phyloP scores from a whole-genome alignment of 2,797 vertebrate genomes.

The Rhinophrynus dorsalis region DNA sequence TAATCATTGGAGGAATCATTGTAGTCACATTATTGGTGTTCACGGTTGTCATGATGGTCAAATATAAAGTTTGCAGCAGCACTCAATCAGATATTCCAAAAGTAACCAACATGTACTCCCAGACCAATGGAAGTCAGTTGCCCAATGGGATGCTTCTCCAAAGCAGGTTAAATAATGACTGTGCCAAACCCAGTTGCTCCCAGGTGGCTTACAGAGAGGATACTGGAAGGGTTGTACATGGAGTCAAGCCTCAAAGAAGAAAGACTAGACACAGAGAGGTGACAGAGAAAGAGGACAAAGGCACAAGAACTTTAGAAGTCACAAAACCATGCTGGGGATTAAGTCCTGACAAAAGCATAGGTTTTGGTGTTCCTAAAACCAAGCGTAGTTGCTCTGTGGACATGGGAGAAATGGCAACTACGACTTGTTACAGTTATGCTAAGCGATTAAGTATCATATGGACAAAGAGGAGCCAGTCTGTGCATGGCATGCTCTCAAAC shows the following conservation, averaged over 20 bases:
- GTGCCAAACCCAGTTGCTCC: constrained; percentile 67
- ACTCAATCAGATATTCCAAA: constrained; percentile 67
- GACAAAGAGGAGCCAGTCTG: constrained; percentile 87
- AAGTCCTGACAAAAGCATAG: constrained; percentile 6
- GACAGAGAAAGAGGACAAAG: constrained; percentile 47
- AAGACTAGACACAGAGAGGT: constrained; percentile 62
- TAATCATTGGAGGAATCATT: constrained; percentile 84
- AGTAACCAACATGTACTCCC: constrained; percentile 72
- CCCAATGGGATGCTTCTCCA: constrained; percentile 55
- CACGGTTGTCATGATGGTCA: constrained; percentile 88
- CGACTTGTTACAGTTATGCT: constrained; percentile 80
- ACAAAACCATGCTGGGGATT: neutral
- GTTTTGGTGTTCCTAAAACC: constrained; percentile 51
- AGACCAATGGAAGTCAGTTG: constrained; percentile 69
- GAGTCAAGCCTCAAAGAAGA: constrained; percentile 30
- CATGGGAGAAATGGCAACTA: constrained; percentile 66
- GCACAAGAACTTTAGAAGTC: neutral
- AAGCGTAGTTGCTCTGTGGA: constrained; percentile 78
- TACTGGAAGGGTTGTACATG: constrained; percentile 58
- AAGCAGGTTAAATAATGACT: constrained; percentile 68
- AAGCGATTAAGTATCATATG: constrained; percentile 85
- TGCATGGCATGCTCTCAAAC: constrained; percentile 85
- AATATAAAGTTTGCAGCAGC: constrained; percentile 77
- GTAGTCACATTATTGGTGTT: constrained; percentile 89
- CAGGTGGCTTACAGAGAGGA: constrained; percentile 33